These are phyloP conservation scores for Neopipo cinnamomea DNA, from an alignment of 2,113 vertebrate species.

Conservation along the genomic window DNA sequence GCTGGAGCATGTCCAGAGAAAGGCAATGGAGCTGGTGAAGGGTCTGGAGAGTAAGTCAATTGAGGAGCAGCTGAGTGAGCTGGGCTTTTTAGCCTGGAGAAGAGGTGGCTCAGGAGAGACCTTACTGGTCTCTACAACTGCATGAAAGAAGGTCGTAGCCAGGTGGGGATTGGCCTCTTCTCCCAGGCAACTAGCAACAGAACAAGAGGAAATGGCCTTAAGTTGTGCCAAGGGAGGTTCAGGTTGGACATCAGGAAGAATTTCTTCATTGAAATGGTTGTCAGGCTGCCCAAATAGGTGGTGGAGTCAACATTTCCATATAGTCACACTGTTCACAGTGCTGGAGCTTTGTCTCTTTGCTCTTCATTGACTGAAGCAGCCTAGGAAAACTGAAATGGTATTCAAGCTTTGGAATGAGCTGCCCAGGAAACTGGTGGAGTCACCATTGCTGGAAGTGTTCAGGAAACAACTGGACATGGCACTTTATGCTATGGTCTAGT, in stretches of 20 bases:
- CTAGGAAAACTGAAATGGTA: not conserved
- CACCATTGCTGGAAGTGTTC: not conserved
- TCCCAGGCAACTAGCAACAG: not conserved
- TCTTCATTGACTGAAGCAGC: too few species aligned
- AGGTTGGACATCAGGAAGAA: not conserved
- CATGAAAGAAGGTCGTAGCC: not conserved
- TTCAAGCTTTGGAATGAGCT: not conserved
- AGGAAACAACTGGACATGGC: not conserved
- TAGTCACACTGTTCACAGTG: too few species aligned
- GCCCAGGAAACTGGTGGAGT: not conserved
- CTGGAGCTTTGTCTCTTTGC: too few species aligned
- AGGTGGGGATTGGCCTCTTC: not conserved
- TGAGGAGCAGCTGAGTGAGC: not conserved
- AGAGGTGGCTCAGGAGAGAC: too few species aligned
- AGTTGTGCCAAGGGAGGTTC: not conserved
- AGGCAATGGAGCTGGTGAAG: fast-evolving
- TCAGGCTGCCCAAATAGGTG: not conserved
- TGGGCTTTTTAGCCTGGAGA: not conserved
- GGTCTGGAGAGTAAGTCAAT: not conserved
- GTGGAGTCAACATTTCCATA: too few species aligned
- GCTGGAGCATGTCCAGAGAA: not conserved
- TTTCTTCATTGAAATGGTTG: not conserved
- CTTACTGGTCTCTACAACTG: fast-evolving
- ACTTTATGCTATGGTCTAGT: not conserved
- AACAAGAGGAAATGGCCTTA: not conserved